phyloP scores from a whole-genome alignment of 2,888 invertebrate species.

The Stramonita haemastoma region DNA sequence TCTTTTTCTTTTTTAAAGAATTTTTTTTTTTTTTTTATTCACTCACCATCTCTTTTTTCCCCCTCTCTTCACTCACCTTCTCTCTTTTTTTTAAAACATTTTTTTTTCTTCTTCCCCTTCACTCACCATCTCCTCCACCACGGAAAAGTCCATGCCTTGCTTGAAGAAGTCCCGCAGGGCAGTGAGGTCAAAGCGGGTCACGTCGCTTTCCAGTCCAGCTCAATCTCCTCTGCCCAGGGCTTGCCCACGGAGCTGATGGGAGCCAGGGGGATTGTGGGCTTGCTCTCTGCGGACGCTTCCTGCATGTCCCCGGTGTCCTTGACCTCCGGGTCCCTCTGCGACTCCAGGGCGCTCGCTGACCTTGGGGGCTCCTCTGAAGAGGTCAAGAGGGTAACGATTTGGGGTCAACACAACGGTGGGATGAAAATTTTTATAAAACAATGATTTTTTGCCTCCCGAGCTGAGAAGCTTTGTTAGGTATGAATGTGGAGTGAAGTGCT shows the following conservation, averaged over 20 bases:
- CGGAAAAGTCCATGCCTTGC: conserved; percentile 70
- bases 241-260: conserved; percentile 61
- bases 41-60: too few species aligned
- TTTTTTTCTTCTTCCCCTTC: too few species aligned
- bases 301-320: conserved; percentile 26
- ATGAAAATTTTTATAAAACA: not conserved
- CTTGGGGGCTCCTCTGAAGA: conserved; percentile 38
- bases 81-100: too few species aligned
- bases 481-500: too few species aligned
- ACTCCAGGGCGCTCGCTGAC: conserved; percentile 16
- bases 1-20: too few species aligned
- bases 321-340: not conserved
- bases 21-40: too few species aligned
- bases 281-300: conserved; percentile 35
- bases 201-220: conserved; percentile 68
- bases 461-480: too few species aligned
- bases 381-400: not conserved
- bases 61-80: too few species aligned
- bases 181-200: conserved; percentile 69
- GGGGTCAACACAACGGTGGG: not conserved
- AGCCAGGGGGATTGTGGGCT: conserved; percentile 46
- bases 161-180: conserved; percentile 71
- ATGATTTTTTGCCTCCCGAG: too few species aligned
- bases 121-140: conserved; percentile 74
- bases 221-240: conserved; percentile 70